Base-by-base conservation (phyloP, 2,888 invertebrate genomes). In the Phaonia tiefii region DNA sequence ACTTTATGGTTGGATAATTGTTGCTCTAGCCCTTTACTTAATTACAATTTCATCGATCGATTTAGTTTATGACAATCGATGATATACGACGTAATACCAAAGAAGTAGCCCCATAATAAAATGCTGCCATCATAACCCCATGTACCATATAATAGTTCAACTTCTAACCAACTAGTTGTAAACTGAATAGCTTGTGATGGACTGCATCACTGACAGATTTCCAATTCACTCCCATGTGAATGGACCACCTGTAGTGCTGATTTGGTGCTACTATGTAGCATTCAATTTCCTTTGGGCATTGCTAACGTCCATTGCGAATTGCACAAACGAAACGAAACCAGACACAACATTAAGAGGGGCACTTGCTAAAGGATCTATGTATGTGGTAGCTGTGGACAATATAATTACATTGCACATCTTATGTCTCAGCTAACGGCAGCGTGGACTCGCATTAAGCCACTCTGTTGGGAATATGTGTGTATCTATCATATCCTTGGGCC, bases 231-330 rank as follows among this genome's bases (percentile, higher is more conserved):
- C 8, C 15, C 37, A 15, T 46, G 20, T 8, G 42, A 37, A n/a
- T 39, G 80, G 85, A 85, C 85, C 85, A 84, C 85, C 85, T 83
- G 83, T 80, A 84, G 83, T 79, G 83, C 83, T 83, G 77, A 82
- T 83, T 49, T 75, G 75, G 67, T 72, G 83, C 84, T 84, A 83
- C 83, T 82, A 83, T n/a, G 82, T 46, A 83, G 82, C 42, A 42
- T 42, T 42, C n/a, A n/a, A n/a, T n/a, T n/a, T n/a, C n/a, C n/a
- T n/a, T n/a, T n/a, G n/a, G n/a, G n/a, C n/a, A n/a, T n/a, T n/a
- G n/a, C n/a, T n/a, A n/a, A n/a, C n/a, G n/a, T n/a, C n/a, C n/a
- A n/a, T n/a, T n/a, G n/a, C n/a, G n/a, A n/a, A n/a, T n/a, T n/a
- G n/a, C n/a, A n/a, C n/a, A n/a, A n/a, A n/a, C n/a, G n/a, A n/a